Evolutionary conservation across 2,113 vertebrate species (phyloP).

Genomic region (Petaurus breviceps): DNA sequence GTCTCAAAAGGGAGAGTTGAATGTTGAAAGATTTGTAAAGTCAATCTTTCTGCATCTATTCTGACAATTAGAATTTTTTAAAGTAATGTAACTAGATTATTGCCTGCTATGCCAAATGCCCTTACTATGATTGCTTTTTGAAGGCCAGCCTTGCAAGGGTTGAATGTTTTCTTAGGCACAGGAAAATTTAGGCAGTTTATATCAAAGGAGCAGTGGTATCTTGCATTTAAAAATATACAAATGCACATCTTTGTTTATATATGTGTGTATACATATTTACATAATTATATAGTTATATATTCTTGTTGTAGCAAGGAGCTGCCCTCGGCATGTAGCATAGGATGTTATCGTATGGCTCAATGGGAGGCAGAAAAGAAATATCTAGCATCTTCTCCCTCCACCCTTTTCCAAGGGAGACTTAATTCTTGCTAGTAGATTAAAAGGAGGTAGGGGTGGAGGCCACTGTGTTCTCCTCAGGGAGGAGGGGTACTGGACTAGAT

Average conservation of each 20-base stretch:
- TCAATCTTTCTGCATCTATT: neutral
- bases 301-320: neutral
- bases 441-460: neutral
- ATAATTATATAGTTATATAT: too few relatives aligned
- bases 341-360: neutral
- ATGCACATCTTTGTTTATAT: neutral
- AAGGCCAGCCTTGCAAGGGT: neutral
- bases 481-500: neutral
- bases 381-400: neutral
- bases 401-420: neutral
- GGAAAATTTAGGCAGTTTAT: neutral
- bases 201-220: too few relatives aligned
- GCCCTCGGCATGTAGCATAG: neutral
- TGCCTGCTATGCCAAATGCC: neutral
- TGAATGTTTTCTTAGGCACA: neutral
- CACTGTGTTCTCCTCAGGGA: neutral
- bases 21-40: neutral
- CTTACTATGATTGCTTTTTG: neutral
- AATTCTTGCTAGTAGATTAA: neutral
- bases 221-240: neutral
- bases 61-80: neutral
- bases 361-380: too few relatives aligned
- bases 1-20: neutral
- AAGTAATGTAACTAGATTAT: neutral
- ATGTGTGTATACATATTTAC: too few relatives aligned